These are phyloP conservation scores for Nephrocerus scutellatus DNA, from an alignment of 2,888 invertebrate genomes.

Conservation along the genomic window DNA sequence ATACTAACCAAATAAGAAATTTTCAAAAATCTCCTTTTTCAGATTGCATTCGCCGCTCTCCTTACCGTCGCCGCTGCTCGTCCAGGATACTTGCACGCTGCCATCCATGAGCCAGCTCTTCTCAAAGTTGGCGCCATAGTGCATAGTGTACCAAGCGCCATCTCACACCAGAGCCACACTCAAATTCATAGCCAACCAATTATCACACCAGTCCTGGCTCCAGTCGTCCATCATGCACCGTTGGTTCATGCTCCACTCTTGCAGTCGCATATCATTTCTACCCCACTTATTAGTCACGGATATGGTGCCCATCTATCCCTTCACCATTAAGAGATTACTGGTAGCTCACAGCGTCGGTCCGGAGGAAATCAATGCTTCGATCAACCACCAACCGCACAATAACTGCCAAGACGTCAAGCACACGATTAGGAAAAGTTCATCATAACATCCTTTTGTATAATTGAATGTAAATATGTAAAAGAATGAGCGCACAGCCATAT, in stretches of 20 bases:
- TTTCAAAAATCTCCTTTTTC: slow-evolving; percentile 12
- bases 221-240: slow-evolving; percentile 19
- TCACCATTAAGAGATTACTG: too few relatives aligned
- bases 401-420: too few relatives aligned
- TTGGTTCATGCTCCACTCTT: slow-evolving; percentile 25
- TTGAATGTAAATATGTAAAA: too few relatives aligned
- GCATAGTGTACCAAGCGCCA: slow-evolving; percentile 36
- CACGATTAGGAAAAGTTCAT: too few relatives aligned
- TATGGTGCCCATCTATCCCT: too few relatives aligned
- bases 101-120: slow-evolving; percentile 11
- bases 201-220: slow-evolving; percentile 24
- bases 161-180: slow-evolving; percentile 52
- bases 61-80: slow-evolving; percentile 54
- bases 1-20: not conserved
- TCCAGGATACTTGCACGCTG: slow-evolving; percentile 27
- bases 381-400: too few relatives aligned
- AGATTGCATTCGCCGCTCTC: slow-evolving; percentile 59
- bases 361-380: too few relatives aligned
- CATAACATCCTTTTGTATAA: too few relatives aligned
- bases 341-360: too few relatives aligned
- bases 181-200: slow-evolving; percentile 49
- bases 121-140: slow-evolving; percentile 7
- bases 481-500: too few relatives aligned
- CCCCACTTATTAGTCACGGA: slow-evolving; percentile 9
- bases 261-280: slow-evolving; percentile 19